Conservation (phyloP, 1,140 invertebrate genomes). For the Littorina saxatilis region DNA sequence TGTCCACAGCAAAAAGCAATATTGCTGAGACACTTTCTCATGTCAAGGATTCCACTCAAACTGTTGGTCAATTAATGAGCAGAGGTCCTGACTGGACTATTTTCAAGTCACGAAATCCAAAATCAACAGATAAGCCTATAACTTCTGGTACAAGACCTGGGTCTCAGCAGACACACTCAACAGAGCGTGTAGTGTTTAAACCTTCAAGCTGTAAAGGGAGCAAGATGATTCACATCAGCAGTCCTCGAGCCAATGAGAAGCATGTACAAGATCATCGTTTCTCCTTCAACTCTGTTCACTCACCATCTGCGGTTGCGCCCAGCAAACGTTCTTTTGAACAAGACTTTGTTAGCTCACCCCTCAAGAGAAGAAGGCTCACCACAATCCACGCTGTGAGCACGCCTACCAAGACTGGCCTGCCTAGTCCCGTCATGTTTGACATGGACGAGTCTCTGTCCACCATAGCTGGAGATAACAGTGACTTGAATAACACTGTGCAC, state of each 20-base stretch:
- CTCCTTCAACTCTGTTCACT: neutral
- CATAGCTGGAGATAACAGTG: neutral
- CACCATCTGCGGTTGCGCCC: neutral
- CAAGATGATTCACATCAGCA: slow-evolving; percentile 22
- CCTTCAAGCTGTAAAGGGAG: neutral
- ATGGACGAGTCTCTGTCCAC: slow-evolving; percentile 32
- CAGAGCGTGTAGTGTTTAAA: neutral
- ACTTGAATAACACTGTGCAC: neutral
- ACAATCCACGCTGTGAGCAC: slow-evolving; percentile 5
- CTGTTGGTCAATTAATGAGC: neutral
- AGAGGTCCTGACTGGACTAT: neutral
- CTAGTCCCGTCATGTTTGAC: neutral
- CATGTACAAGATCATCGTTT: neutral
- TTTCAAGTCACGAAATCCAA: neutral
- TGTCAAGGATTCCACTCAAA: neutral
- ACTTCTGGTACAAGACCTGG: neutral
- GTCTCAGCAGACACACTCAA: neutral
- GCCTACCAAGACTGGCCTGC: neutral
- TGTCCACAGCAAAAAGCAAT: neutral
- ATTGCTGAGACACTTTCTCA: neutral
- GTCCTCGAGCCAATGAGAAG: neutral
- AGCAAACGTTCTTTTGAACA: neutral
- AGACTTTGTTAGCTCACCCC: neutral
- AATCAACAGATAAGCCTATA: neutral
- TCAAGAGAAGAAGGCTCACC: neutral